A percentile compares a stretch with the other conserved stretches of the same genome.
Evolutionary conservation across 2,797 vertebrate species (phyloP).

Genomic region (Chelidonichthys spinosus): DNA sequence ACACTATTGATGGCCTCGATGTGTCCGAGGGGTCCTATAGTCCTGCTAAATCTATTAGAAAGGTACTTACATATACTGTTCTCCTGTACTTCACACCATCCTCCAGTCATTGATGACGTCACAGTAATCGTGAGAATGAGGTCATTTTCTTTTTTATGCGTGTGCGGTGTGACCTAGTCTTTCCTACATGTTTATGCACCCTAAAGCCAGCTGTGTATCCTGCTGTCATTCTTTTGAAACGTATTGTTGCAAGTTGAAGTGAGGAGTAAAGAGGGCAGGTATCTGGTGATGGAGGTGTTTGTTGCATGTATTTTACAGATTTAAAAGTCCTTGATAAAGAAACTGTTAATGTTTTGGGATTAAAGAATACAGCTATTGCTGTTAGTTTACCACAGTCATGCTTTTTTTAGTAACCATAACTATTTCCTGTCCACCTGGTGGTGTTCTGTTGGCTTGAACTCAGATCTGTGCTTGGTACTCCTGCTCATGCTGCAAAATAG

Average conservation of each 20-base stretch:
- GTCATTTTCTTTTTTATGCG: background rate
- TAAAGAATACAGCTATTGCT: background rate
- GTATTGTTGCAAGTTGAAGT: background rate
- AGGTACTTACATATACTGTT: slow-evolving; percentile 87
- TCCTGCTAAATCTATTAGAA: slow-evolving; percentile 97
- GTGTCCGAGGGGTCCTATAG: slow-evolving; percentile 96
- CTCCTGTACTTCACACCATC: slow-evolving; percentile 22
- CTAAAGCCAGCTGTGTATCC: background rate
- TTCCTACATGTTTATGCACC: background rate
- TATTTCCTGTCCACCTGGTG: background rate
- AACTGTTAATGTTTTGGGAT: background rate
- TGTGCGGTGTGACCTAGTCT: background rate
- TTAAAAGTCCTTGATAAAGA: too few relatives aligned
- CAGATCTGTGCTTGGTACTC: slow-evolving; percentile 11
- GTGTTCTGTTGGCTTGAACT: slow-evolving; percentile 12
- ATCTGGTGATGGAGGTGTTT: slow-evolving; percentile 17
- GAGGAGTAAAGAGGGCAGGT: slow-evolving; percentile 1
- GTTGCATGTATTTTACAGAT: background rate
- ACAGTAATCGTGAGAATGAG: background rate
- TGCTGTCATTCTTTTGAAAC: background rate
- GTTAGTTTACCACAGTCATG: background rate
- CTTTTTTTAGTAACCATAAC: background rate
- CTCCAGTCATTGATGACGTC: slow-evolving; percentile 60
- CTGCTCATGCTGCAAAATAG: background rate
- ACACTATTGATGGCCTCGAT: slow-evolving; percentile 99